A percentile compares a stretch with the other conserved stretches of the same genome.
These are phyloP conservation scores for Thalpophila matura DNA, from an alignment of 2,888 invertebrate genomes.

Conservation along the genomic window DNA sequence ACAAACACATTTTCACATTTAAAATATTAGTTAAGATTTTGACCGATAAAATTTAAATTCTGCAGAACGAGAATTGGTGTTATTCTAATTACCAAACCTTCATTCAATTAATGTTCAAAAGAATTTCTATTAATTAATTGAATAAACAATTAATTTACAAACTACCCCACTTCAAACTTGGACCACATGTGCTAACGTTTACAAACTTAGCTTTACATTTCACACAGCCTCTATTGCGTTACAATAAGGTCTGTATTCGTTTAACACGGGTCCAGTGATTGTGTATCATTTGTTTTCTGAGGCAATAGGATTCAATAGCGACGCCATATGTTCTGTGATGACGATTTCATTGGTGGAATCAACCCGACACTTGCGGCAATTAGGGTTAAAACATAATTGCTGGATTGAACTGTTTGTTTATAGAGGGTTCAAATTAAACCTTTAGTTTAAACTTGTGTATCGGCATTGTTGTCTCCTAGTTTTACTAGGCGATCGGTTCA, in stretches of 20 bases:
- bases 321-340: constrained; percentile 50
- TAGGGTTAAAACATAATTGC: constrained; percentile 46
- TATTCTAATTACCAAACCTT: constrained; percentile 13
- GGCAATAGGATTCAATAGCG: constrained; percentile 48
- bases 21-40: too few species aligned
- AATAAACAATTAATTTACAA: constrained; percentile 26
- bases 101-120: constrained; percentile 45
- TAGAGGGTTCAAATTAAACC: constrained; percentile 10
- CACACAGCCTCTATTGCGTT: neutral
- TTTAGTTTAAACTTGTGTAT: neutral
- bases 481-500: too few species aligned
- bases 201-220: constrained; percentile 18
- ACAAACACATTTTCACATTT: too few species aligned
- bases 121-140: constrained; percentile 37
- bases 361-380: constrained; percentile 50
- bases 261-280: neutral
- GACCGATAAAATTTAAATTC: too few species aligned
- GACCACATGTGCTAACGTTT: constrained; percentile 24
- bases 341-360: constrained; percentile 52
- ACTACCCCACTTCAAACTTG: constrained; percentile 49
- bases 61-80: neutral
- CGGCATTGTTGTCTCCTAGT: too few species aligned
- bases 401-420: constrained; percentile 32
- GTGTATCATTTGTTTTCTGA: constrained; percentile 34
- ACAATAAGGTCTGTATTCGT: neutral